phyloP scores from a whole-genome alignment of 2,113 vertebrate species.

The Patagioenas fasciata region DNA sequence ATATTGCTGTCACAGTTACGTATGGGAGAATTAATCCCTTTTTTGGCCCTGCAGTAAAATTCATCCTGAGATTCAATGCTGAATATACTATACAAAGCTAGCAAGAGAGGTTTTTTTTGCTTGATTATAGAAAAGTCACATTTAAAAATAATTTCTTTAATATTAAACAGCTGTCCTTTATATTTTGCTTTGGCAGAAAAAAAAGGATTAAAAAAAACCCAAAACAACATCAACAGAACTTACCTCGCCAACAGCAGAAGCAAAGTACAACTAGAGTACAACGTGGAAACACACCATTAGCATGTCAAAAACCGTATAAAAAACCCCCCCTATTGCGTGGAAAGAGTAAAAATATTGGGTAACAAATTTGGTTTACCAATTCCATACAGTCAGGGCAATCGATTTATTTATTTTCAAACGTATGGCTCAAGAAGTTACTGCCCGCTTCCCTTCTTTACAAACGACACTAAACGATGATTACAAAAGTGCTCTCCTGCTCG shows the following conservation, averaged over 20 bases:
- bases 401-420: conserved; percentile 10
- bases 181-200: conserved; percentile 63
- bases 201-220: neutral
- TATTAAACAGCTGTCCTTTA: conserved; percentile 72
- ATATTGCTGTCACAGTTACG: conserved; percentile 65
- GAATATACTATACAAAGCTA: conserved; percentile 72
- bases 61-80: conserved; percentile 79
- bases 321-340: neutral
- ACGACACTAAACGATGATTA: conserved; percentile 52
- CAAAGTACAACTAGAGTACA: conserved; percentile 49
- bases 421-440: conserved; percentile 72
- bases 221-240: conserved; percentile 12
- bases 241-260: conserved; percentile 56
- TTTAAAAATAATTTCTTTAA: conserved; percentile 62
- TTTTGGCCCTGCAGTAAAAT: conserved; percentile 76
- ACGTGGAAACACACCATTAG: conserved; percentile 26
- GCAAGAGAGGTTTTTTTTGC: conserved; percentile 53
- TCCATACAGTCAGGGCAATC: conserved; percentile 63
- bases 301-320: conserved; percentile 19
- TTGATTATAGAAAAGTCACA: conserved; percentile 68
- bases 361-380: conserved; percentile 59
- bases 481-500: conserved; percentile 82
- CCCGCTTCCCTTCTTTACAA: conserved; percentile 79
- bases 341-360: conserved; percentile 16
- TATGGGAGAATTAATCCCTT: conserved; percentile 64